Percentiles rank a stretch among this genome's conserved stretches.
These are phyloP conservation scores for Parelbella ahira DNA, from an alignment of 2,888 invertebrate genomes.

Conservation along the genomic window DNA sequence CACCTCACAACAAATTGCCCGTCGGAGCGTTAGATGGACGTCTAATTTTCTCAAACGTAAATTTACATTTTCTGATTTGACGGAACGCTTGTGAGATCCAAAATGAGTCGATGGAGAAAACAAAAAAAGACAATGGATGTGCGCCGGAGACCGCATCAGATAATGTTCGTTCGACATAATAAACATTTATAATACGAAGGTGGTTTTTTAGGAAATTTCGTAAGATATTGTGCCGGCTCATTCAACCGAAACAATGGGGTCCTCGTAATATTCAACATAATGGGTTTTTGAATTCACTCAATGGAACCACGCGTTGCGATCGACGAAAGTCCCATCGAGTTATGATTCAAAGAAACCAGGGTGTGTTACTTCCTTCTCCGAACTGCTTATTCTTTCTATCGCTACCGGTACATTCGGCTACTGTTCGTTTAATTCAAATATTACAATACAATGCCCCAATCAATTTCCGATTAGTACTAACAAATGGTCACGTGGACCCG, in stretches of 20 bases:
- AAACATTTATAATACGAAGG: conserved; percentile 68
- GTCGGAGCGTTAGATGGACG: conserved; percentile 25
- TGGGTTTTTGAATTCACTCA: conserved; percentile 70
- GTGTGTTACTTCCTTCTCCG: conserved; percentile 57
- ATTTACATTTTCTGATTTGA: conserved; percentile 36
- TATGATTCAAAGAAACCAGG: conserved; percentile 61
- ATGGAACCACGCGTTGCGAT: conserved; percentile 65
- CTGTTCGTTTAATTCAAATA: conserved; percentile 20
- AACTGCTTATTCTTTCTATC: conserved; percentile 29
- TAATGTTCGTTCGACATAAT: conserved; percentile 53
- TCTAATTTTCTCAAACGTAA: conserved; percentile 37
- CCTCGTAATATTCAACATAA: conserved; percentile 71
- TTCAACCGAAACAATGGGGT: conserved; percentile 75
- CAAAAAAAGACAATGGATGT: conserved; percentile 57
- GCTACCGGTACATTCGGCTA: conserved; percentile 27
- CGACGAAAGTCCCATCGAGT: conserved; percentile 66
- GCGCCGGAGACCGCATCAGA: conserved; percentile 50
- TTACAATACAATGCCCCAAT: conserved; percentile 34
- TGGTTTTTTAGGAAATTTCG: conserved; percentile 77
- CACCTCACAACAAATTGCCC: conserved; percentile 21
- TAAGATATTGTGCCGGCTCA: conserved; percentile 75
- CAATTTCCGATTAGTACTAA: conserved; percentile 32
- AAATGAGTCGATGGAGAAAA: conserved; percentile 35
- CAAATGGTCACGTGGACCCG: conserved; percentile 31
- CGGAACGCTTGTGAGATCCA: conserved; percentile 31